Evolutionary conservation across 2,797 vertebrate species (phyloP).

Genomic region (Diplodus puntazzo): DNA sequence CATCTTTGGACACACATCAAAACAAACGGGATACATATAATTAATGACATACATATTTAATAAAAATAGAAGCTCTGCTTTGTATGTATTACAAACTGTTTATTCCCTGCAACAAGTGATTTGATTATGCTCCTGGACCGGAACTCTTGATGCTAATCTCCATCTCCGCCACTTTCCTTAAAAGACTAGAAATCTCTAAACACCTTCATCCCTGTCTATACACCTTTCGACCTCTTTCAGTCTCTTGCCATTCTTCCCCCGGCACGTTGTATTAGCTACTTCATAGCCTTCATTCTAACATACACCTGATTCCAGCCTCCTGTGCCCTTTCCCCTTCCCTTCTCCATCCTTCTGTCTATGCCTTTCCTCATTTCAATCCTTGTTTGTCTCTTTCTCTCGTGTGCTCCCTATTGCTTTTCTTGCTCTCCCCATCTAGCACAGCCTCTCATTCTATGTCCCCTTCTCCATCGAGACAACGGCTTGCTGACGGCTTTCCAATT

Average conservation of each 20-base stretch:
- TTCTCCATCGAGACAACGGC: slow-evolving; percentile 70
- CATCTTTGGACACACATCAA: slow-evolving; percentile 9
- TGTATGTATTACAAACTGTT: slow-evolving; percentile 5
- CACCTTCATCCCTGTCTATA: slow-evolving; percentile 45
- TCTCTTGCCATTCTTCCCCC: slow-evolving; percentile 15
- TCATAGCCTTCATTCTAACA: slow-evolving; percentile 49
- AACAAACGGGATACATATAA: slow-evolving; percentile 21
- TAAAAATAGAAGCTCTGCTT: not conserved
- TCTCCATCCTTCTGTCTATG: slow-evolving; percentile 28
- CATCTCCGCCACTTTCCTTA: slow-evolving; percentile 29
- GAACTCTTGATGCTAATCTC: slow-evolving; percentile 25
- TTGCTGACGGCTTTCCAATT: slow-evolving; percentile 87
- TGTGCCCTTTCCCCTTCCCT: slow-evolving; percentile 35
- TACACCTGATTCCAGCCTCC: slow-evolving; percentile 44
- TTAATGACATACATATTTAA: not conserved
- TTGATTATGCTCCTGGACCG: slow-evolving; percentile 7
- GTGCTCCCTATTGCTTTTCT: slow-evolving; percentile 58
- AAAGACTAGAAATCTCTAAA: slow-evolving; percentile 37
- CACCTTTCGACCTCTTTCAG: slow-evolving; percentile 28
- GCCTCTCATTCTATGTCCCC: slow-evolving; percentile 54
- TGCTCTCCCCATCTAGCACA: slow-evolving; percentile 49
- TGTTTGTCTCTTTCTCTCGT: slow-evolving; percentile 55
- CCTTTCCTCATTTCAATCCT: slow-evolving; percentile 48
- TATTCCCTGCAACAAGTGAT: slow-evolving; percentile 12
- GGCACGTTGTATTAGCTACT: slow-evolving; percentile 47